Evolutionary conservation across 2,113 vertebrate genomes (phyloP), one percentile per base, ranked within the genome.

Genomic region (Alectura lathami): DNA sequence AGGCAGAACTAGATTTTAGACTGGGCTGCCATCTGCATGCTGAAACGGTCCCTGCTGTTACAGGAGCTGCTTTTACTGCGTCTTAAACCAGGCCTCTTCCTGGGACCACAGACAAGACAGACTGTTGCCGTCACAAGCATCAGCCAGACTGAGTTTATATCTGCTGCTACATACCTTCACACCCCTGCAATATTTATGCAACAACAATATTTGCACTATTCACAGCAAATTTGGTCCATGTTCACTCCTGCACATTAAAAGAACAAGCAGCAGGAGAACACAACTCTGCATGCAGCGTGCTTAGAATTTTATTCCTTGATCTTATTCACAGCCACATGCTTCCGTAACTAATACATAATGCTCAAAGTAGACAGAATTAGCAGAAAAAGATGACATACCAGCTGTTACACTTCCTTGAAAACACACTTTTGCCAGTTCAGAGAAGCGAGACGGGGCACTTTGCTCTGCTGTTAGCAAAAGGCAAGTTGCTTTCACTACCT

Each of bases 11-110:
- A 89, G 93, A 63, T 64, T 93, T 92, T 68, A 82, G 88, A 72
- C 82, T 72, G 81, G 89, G 85, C 84, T 95, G 86, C 93, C 95
- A 95, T 86, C 93, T 89, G 86, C 87, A 93, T 81, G 72, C 72
- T 90, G 93, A 93, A 95, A 86, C 4, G 6, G 38, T 91, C 87
- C 62, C 42, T 83, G 78, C 78, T 94, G 70, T 80, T 47, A 43
- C 3, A 73, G 51, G 89, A 82, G 64, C 56, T 63, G 60, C 53
- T 80, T 74, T 70, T 56, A 82, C 73, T 75, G 83, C 30, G 0
- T 51, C 73, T 91, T 53, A 72, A 92, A 96, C 83, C 45, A 42
- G 70, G 20, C 21, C 42, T 64, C 24, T 75, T 89, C 48, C 43
- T 5, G 0, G 40, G 54, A 13, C 51, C 60, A 40, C 56, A 66